A percentile compares a stretch with the other conserved stretches of the same genome.
Evolutionary conservation across 2,888 invertebrate genomes (phyloP).

Genomic region (Lasioglossum marginatum): DNA sequence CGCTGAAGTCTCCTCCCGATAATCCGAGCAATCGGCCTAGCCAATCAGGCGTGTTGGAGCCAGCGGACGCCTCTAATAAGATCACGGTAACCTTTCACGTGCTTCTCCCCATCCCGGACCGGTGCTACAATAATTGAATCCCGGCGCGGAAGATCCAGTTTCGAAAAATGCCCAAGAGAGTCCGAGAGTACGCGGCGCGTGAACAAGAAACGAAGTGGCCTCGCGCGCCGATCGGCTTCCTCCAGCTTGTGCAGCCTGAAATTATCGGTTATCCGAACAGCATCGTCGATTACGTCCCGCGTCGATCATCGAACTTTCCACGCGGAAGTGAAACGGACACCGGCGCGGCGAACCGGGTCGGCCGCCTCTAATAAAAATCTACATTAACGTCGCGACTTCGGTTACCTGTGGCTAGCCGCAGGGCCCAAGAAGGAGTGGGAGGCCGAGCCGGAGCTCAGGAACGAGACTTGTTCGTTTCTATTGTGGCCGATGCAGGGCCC

Average conservation of each 20-base stretch:
- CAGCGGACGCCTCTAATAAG: conserved; percentile 28
- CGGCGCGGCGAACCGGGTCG: conserved; percentile 20
- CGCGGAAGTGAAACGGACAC: conserved; percentile 65
- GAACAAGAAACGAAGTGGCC: conserved; percentile 4
- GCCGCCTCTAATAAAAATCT: conserved; percentile 52
- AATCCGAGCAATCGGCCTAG: background rate
- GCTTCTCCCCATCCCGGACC: background rate
- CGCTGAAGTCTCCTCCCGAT: background rate
- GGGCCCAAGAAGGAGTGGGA: conserved; percentile 20
- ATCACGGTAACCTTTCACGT: conserved; percentile 44
- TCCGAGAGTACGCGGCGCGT: conserved; percentile 8
- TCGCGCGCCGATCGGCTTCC: conserved; percentile 30
- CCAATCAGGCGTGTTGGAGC: conserved; percentile 3
- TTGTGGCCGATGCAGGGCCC: conserved; percentile 55
- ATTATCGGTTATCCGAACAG: conserved; percentile 55
- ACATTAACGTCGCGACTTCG: conserved; percentile 53
- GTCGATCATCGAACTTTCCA: conserved; percentile 66
- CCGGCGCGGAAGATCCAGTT: conserved; percentile 45
- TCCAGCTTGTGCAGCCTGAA: conserved; percentile 42
- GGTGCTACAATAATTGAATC: conserved; percentile 46
- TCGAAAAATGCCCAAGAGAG: conserved; percentile 34
- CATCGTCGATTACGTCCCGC: conserved; percentile 57
- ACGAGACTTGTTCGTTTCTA: conserved; percentile 54
- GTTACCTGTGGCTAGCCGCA: conserved; percentile 65
- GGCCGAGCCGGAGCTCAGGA: background rate